Percentiles rank a stretch among this genome's conserved stretches.
Evolutionary conservation across 2,888 invertebrate species (phyloP).

Genomic region (Glaucopsyche alexis): DNA sequence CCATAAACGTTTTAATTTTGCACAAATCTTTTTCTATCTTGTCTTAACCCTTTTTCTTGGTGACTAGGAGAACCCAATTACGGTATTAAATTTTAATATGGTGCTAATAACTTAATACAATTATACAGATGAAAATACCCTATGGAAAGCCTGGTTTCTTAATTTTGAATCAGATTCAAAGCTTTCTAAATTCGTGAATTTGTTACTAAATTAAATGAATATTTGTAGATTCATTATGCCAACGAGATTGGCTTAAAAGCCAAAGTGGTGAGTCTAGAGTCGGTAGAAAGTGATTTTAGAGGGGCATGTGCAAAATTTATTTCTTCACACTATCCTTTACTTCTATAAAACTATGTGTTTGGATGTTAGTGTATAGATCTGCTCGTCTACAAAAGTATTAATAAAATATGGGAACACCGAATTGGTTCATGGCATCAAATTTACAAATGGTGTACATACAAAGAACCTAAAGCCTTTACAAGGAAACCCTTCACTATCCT

Average conservation of each 20-base stretch:
- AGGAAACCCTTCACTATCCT: conserved; percentile 19
- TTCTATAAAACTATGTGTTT: conserved; percentile 34
- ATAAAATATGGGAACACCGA: neutral
- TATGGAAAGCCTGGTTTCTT: neutral
- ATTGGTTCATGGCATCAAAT: neutral
- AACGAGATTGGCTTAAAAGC: conserved; percentile 77
- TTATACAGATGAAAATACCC: neutral
- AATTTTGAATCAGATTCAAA: conserved; percentile 1
- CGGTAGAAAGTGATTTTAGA: conserved; percentile 70
- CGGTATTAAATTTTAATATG: neutral
- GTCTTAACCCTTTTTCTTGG: neutral
- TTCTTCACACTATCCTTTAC: conserved; percentile 49
- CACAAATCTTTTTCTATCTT: neutral
- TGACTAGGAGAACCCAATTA: neutral
- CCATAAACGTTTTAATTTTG: neutral
- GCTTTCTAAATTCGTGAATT: neutral
- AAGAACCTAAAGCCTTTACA: neutral
- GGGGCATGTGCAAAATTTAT: conserved; percentile 59
- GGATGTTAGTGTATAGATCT: conserved; percentile 35
- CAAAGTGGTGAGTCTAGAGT: conserved; percentile 78
- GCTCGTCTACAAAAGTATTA: neutral
- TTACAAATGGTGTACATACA: neutral
- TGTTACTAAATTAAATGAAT: conserved; percentile 46
- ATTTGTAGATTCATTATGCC: conserved; percentile 78
- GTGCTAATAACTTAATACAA: neutral